Evolutionary conservation across 2,797 vertebrate genomes (phyloP).

Genomic region (Choloepus didactylus): DNA sequence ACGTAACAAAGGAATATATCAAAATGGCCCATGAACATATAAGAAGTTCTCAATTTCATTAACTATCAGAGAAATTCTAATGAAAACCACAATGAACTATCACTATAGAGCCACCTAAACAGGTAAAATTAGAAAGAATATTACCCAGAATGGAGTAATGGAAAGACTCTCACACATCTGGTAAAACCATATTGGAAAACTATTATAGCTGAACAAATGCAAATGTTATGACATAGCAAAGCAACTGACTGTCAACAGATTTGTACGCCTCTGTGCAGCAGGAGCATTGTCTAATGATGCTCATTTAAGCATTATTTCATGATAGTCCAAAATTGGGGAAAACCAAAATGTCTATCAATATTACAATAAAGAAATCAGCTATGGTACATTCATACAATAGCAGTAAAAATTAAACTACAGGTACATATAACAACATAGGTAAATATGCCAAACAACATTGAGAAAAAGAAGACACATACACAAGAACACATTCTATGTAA

Average conservation of each 20-base stretch:
- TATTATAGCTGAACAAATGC: not conserved
- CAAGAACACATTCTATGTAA: not conserved
- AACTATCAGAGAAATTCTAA: not conserved
- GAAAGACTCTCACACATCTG: not conserved
- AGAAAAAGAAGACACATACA: not conserved
- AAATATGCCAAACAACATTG: not conserved
- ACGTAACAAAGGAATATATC: no score
- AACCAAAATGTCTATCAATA: not conserved
- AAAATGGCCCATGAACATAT: not conserved
- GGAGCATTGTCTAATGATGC: not conserved
- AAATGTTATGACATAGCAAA: not conserved
- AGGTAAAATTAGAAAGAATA: not conserved
- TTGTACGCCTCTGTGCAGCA: fast-evolving
- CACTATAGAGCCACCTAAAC: not conserved
- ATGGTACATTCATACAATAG: not conserved
- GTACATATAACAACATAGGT: not conserved
- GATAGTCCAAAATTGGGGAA: not conserved
- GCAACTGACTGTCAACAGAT: not conserved
- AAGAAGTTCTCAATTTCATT: not conserved
- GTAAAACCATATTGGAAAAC: not conserved
- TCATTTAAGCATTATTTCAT: not conserved
- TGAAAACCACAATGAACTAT: not conserved
- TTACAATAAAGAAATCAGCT: not conserved
- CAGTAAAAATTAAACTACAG: no score
- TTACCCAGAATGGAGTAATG: not conserved